Base-by-base conservation (phyloP, 2,113 vertebrate species). In the Mesitornis unicolor region DNA sequence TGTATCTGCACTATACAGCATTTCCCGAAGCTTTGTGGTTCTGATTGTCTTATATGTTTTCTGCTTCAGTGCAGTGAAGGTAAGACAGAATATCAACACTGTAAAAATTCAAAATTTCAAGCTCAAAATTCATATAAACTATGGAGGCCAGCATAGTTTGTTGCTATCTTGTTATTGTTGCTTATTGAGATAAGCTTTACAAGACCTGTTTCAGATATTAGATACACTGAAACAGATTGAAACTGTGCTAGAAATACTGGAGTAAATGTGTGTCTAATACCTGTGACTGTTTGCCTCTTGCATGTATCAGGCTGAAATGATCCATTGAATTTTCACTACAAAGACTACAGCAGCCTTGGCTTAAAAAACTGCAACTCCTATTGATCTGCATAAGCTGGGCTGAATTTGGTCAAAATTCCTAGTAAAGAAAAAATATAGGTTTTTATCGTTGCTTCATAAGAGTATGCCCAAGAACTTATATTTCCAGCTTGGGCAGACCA, bases 61-160 rank as follows among this genome's bases (percentile, higher is more conserved):
- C 96, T 99, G 99, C 97, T 99, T 99, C 77, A 98, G 98, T 17
- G 98, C 99, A 21, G 98, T 99, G 86, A 99, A 99, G 99, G 99
- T 99, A 97, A 97, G 97, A 17, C 56, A 28, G 60, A n/a, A 80
- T 48, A 63, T 16, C 19, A 73, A 16, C 60, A 29, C 11, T 48
- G 31, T 17, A 87, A 80, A 69, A 74, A 70, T 59, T 29, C 15
- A 54, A 29, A 54, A 89, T 63, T 59, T 75, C 56, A 84, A 51
- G 60, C 26, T 95, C 33, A 75, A 74, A 84, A 67, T 76, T 71
- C 10, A 16, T 20, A 5, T 14, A 33, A 33, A 43, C 13, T 47
- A 36, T 4, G 24, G 54, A 85, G 14, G 80, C 21, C 24, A 47
- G 47, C 38, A 40, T 31, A 91, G 9, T 36, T 75, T 51, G 19